Percentiles rank a stretch among this genome's conserved stretches.
phyloP scores from a whole-genome alignment of 2,113 vertebrate species.

The Saguinus midas region DNA sequence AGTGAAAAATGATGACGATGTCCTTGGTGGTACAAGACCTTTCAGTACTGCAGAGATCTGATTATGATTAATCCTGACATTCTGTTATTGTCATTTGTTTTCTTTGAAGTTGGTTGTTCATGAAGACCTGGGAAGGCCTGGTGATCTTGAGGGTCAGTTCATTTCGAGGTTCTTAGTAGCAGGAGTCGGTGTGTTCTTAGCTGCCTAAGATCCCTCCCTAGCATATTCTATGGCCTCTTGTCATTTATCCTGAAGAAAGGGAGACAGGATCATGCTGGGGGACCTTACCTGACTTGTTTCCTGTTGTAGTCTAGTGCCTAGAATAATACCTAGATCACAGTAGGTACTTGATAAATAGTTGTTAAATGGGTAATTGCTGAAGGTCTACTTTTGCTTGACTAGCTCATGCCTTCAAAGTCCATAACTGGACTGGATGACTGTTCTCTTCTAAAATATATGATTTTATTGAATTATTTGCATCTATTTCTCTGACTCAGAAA shows the following conservation, averaged over 20 bases:
- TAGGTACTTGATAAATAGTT: background rate
- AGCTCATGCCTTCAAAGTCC: background rate
- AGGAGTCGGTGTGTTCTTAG: background rate
- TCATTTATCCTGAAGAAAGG: background rate
- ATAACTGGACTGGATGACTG: background rate
- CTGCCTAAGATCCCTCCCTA: background rate
- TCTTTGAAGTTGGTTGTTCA: background rate
- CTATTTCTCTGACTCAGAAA: background rate
- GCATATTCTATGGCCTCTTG: background rate
- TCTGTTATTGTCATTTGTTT: background rate
- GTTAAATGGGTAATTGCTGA: background rate
- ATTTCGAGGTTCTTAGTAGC: background rate
- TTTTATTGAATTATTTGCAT: background rate
- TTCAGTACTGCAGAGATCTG: background rate
- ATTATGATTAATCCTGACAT: background rate
- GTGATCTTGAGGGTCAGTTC: background rate
- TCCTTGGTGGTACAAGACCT: background rate
- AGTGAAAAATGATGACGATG: background rate
- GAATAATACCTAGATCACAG: background rate
- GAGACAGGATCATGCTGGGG: rapidly evolving
- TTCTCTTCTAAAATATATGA: background rate
- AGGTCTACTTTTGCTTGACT: background rate
- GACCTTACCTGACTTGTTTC: background rate
- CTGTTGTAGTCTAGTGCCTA: background rate
- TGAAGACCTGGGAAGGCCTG: background rate